Percentiles rank a stretch among this genome's conserved stretches.
Conservation (phyloP, 2,888 invertebrate species). For the Andrena minutula region DNA sequence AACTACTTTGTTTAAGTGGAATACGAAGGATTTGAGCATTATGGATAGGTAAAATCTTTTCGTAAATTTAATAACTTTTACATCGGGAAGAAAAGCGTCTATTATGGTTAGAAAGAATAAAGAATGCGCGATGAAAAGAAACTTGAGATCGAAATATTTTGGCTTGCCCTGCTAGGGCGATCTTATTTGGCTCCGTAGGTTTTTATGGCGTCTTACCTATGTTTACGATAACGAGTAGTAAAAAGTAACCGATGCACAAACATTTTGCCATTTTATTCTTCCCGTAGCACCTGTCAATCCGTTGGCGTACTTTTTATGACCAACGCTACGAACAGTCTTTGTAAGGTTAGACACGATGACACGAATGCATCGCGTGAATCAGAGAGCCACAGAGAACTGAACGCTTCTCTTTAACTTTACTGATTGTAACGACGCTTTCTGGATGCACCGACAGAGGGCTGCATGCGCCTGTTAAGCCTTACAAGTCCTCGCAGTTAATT, state of each 20-base stretch:
- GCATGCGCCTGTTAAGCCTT: background rate
- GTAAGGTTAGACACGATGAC: slow-evolving; percentile 56
- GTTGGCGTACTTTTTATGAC: slow-evolving; percentile 24
- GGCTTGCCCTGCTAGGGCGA: background rate
- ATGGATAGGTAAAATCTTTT: background rate
- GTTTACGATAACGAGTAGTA: slow-evolving; percentile 50
- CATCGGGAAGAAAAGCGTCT: background rate
- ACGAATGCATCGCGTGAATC: slow-evolving; percentile 57
- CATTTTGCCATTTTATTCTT: slow-evolving; percentile 50
- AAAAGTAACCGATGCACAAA: slow-evolving; percentile 35
- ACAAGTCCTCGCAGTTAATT: background rate
- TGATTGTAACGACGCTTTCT: background rate
- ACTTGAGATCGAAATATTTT: slow-evolving; percentile 2
- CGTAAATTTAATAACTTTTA: background rate
- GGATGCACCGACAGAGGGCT: background rate
- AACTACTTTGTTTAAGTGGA: background rate
- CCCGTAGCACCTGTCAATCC: slow-evolving; percentile 38
- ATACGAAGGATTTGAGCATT: background rate
- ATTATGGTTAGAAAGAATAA: background rate
- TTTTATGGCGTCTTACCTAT: slow-evolving; percentile 45
- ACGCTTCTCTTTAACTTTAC: slow-evolving; percentile 29
- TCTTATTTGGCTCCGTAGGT: background rate
- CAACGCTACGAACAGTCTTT: slow-evolving; percentile 22
- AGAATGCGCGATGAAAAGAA: background rate
- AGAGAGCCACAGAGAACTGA: slow-evolving; percentile 35